These are phyloP conservation scores for Lissocephala sabroskyi DNA, from an alignment of 2,888 invertebrate genomes.

Conservation along the genomic window DNA sequence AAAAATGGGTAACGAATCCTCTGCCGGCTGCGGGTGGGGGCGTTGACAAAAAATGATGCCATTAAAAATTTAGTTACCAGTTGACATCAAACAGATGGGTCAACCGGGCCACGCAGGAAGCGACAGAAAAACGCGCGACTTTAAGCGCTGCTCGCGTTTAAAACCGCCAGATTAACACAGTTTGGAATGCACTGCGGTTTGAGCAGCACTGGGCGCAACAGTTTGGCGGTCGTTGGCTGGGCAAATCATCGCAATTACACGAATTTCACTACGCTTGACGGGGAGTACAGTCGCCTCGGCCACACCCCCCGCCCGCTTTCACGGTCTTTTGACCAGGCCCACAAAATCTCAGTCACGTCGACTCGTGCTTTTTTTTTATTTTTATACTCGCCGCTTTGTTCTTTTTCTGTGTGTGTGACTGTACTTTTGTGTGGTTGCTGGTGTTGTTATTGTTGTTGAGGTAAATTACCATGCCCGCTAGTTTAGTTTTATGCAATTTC, in stretches of 20 bases:
- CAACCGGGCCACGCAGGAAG: too few species aligned
- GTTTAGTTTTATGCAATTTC: slow-evolving; percentile 2
- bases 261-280: neutral
- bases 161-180: neutral
- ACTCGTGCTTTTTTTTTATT: neutral
- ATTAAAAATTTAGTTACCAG: slow-evolving; percentile 52
- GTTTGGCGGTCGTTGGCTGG: neutral
- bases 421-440: neutral
- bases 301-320: slow-evolving; percentile 9
- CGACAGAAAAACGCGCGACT: too few species aligned
- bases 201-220: too few species aligned
- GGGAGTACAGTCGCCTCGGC: neutral
- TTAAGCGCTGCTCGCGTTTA: slow-evolving; percentile 24
- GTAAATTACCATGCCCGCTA: slow-evolving; percentile 25
- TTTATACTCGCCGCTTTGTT: neutral
- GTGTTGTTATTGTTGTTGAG: slow-evolving; percentile 27
- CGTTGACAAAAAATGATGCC: slow-evolving; percentile 24
- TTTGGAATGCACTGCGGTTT: too few species aligned
- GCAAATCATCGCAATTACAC: neutral
- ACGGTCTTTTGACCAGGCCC: slow-evolving; percentile 4
- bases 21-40: too few species aligned
- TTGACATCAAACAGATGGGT: neutral
- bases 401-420: neutral
- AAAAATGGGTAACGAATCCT: slow-evolving; percentile 4
- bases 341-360: too few species aligned